phyloP scores from a whole-genome alignment of 2,113 vertebrate genomes.

The Saguinus midas region DNA sequence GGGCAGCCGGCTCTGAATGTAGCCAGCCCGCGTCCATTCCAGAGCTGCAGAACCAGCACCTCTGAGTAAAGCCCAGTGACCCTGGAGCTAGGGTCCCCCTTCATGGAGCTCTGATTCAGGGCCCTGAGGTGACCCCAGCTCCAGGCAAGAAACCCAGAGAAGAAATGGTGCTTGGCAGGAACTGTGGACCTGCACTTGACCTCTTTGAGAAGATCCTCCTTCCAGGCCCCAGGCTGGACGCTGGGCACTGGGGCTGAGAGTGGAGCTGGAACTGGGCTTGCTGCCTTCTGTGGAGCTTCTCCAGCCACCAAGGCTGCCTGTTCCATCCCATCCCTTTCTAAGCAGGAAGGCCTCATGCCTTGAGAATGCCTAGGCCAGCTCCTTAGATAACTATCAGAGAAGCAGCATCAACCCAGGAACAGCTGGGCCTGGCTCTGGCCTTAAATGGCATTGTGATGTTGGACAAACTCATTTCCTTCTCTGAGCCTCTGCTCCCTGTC shows the following conservation, averaged over 20 bases:
- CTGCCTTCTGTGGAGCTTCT: background rate
- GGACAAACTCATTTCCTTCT: background rate
- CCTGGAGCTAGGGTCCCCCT: background rate
- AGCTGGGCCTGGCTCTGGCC: background rate
- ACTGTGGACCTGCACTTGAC: background rate
- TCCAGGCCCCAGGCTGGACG: background rate
- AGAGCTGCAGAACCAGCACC: background rate
- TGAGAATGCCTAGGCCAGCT: background rate
- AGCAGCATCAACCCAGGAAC: background rate
- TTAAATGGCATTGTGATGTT: background rate
- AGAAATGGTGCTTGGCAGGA: background rate
- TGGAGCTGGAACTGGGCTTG: background rate
- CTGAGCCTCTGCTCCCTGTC: background rate
- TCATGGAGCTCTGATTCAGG: background rate
- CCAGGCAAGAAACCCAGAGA: background rate
- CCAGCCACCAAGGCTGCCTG: background rate
- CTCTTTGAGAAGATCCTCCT: background rate
- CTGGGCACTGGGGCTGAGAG: background rate
- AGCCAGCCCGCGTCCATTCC: background rate
- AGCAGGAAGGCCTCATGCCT: background rate
- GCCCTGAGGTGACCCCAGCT: background rate
- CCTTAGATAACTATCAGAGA: background rate
- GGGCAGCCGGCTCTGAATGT: background rate
- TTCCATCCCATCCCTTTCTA: background rate
- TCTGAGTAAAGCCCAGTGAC: background rate